phyloP scores from a whole-genome alignment of 2,888 invertebrate genomes.

The Aphrophora alni region DNA sequence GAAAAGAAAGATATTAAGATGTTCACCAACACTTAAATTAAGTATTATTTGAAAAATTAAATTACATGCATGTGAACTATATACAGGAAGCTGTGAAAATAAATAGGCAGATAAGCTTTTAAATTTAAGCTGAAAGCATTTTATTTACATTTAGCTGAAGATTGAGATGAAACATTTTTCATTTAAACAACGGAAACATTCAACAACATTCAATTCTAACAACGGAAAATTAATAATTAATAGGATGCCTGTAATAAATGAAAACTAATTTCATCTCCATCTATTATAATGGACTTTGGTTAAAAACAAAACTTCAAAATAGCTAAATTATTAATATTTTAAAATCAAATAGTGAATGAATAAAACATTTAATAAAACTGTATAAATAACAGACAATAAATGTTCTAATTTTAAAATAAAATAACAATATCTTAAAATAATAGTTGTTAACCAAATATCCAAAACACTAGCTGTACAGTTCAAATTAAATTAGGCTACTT shows the following conservation, averaged over 20 bases:
- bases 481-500: neutral
- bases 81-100: slow-evolving; percentile 15
- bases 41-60: neutral
- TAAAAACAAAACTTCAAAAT: too few species aligned
- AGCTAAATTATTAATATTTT: too few species aligned
- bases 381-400: too few species aligned
- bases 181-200: too few species aligned
- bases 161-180: neutral
- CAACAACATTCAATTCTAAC: too few species aligned
- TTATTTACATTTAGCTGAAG: neutral
- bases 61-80: neutral
- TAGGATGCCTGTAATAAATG: slow-evolving; percentile 15
- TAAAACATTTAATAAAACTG: too few species aligned
- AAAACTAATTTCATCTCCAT: neutral
- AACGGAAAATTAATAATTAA: too few species aligned
- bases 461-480: neutral
- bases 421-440: slow-evolving; percentile 54
- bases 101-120: slow-evolving; percentile 10
- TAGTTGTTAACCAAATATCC: neutral
- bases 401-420: too few species aligned
- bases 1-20: slow-evolving; percentile 14
- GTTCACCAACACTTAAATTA: slow-evolving; percentile 9
- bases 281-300: neutral
- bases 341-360: too few species aligned
- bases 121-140: too few species aligned